phyloP scores from a whole-genome alignment of 2,113 vertebrate genomes.

The Athene cunicularia region DNA sequence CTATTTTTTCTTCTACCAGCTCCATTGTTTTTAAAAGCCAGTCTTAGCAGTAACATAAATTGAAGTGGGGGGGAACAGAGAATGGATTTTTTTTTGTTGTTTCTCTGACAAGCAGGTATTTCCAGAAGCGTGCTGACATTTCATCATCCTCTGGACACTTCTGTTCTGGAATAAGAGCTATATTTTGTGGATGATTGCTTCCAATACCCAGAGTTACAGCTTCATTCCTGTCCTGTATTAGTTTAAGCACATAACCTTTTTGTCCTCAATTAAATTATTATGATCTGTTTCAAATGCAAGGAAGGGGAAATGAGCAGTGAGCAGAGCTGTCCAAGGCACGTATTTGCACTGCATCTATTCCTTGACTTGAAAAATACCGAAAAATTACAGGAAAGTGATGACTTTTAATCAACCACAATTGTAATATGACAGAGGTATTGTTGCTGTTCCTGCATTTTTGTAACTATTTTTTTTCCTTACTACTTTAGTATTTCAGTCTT shows the following conservation, averaged over 20 bases:
- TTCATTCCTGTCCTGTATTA: neutral
- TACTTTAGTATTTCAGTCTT: neutral
- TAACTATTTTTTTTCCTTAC: neutral
- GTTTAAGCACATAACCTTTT: neutral
- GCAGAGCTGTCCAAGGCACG: neutral
- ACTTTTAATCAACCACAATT: slow-evolving; percentile 1
- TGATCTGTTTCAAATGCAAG: slow-evolving; percentile 5
- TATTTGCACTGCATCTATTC: neutral
- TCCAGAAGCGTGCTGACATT: slow-evolving; percentile 25
- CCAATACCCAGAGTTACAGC: neutral
- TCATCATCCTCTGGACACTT: neutral
- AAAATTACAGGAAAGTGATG: neutral
- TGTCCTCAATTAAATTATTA: neutral
- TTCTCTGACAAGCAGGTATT: neutral
- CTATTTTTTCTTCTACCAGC: neutral
- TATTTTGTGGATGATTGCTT: slow-evolving; percentile 28
- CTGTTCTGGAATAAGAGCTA: neutral
- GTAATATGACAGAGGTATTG: neutral
- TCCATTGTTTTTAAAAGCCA: neutral
- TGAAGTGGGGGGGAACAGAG: neutral
- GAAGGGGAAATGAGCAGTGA: neutral
- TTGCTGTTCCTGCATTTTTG: neutral
- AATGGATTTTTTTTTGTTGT: neutral
- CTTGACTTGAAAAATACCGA: neutral
- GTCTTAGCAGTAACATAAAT: neutral